Conservation (phyloP, 2,888 invertebrate species). For the Hesperia comma region DNA sequence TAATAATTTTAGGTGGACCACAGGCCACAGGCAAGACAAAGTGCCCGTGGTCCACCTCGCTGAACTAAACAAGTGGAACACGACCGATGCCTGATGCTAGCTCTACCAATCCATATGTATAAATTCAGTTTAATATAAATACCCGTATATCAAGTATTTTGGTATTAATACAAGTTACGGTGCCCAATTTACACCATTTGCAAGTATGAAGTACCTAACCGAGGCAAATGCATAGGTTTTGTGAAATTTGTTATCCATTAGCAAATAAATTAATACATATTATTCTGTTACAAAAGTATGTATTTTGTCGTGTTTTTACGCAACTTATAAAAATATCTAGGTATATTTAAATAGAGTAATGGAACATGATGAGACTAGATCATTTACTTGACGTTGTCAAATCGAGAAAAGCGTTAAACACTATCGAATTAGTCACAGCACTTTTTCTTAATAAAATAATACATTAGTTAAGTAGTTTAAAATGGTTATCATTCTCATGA, state of each 20-base stretch:
- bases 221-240: not conserved
- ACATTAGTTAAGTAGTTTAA: not conserved
- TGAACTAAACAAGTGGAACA: too few species aligned
- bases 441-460: constrained; percentile 14
- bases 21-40: too few species aligned
- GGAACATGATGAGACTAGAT: not conserved
- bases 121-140: too few species aligned
- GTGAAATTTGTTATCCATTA: not conserved
- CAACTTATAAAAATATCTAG: constrained; percentile 8
- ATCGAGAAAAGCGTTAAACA: constrained; percentile 9
- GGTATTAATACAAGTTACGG: too few species aligned
- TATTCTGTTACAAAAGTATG: not conserved
- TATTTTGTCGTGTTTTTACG: too few species aligned
- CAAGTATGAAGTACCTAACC: too few species aligned
- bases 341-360: not conserved
- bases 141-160: too few species aligned
- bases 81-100: too few species aligned
- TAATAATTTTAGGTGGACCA: too few species aligned
- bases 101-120: too few species aligned
- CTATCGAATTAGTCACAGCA: constrained; percentile 14
- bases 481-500: not conserved
- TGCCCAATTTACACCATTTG: too few species aligned
- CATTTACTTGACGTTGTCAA: not conserved
- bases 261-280: not conserved
- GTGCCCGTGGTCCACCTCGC: too few species aligned